Evolutionary conservation across 2,888 invertebrate species (phyloP).

Genomic region (Geotrupes spiniger): DNA sequence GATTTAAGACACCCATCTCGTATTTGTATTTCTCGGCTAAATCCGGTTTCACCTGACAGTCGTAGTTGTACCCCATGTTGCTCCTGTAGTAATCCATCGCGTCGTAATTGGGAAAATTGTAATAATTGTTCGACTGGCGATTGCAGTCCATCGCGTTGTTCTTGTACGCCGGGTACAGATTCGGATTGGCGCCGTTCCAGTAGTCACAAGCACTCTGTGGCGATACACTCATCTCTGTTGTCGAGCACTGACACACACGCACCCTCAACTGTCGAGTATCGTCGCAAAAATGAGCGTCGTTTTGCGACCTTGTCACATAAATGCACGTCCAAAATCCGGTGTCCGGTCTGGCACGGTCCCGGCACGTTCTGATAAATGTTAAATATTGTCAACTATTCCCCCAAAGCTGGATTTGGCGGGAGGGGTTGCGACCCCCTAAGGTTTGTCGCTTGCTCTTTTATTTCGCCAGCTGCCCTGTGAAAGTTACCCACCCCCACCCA

Average conservation of each 20-base stretch:
- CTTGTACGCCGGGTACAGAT: slow-evolving; percentile 32
- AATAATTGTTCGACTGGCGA: slow-evolving; percentile 23
- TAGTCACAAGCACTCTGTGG: slow-evolving; percentile 42
- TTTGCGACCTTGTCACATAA: slow-evolving; percentile 22
- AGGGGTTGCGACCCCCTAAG: slow-evolving; percentile 49
- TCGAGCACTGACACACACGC: not conserved
- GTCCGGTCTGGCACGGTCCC: slow-evolving; percentile 43
- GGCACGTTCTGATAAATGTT: slow-evolving; percentile 50
- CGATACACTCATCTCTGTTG: slow-evolving; percentile 41
- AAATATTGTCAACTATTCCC: slow-evolving; percentile 50
- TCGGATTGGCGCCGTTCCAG: slow-evolving; percentile 39
- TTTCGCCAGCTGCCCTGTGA: slow-evolving; percentile 51
- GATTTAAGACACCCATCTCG: slow-evolving; percentile 8
- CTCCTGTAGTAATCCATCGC: slow-evolving; percentile 16
- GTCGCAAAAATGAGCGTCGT: slow-evolving; percentile 16
- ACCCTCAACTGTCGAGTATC: slow-evolving; percentile 8
- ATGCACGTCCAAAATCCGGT: slow-evolving; percentile 23
- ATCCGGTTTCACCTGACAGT: slow-evolving; percentile 14
- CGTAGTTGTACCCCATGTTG: slow-evolving; percentile 11
- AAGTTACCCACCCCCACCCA: slow-evolving; percentile 48
- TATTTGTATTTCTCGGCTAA: slow-evolving; percentile 17
- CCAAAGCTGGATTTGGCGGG: slow-evolving; percentile 42
- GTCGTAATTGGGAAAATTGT: slow-evolving; percentile 19
- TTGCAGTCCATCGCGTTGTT: slow-evolving; percentile 19
- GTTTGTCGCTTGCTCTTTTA: slow-evolving; percentile 50